phyloP scores from a whole-genome alignment of 2,797 vertebrate genomes.

The Etheostoma nigrum region DNA sequence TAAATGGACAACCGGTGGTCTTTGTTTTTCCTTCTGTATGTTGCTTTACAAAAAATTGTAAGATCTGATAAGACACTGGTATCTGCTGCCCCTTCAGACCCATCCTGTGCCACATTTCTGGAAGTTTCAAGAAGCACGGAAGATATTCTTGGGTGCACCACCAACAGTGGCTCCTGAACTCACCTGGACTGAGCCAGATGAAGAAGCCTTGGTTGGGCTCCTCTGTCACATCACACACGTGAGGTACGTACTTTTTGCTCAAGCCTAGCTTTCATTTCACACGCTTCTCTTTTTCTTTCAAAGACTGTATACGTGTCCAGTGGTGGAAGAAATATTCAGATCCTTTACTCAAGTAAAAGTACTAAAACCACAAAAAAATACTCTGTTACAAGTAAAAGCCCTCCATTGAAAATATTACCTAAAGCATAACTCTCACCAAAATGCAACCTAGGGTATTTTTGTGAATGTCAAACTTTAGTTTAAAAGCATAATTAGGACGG shows the following conservation, averaged over 20 bases:
- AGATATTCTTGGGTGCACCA: constrained; percentile 79
- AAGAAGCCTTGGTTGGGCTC: constrained; percentile 83
- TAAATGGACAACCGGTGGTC: background rate
- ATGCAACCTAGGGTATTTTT: too few relatives aligned
- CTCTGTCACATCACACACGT: constrained; percentile 74
- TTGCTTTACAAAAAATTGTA: background rate
- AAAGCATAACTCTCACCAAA: too few relatives aligned
- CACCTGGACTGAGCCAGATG: constrained; percentile 83
- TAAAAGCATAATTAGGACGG: too few relatives aligned
- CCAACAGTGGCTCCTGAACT: constrained; percentile 60
- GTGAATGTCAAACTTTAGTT: too few relatives aligned
- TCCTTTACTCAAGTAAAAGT: too few relatives aligned
- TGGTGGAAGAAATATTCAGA: too few relatives aligned
- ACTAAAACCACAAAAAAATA: too few relatives aligned
- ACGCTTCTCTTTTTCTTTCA: background rate
- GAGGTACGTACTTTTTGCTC: constrained; percentile 71
- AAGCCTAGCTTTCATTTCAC: background rate
- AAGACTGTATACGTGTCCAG: background rate
- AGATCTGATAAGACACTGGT: background rate
- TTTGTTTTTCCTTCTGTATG: background rate
- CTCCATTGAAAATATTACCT: too few relatives aligned
- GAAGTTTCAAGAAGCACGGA: constrained; percentile 83
- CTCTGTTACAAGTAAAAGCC: too few relatives aligned
- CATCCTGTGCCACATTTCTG: constrained; percentile 80
- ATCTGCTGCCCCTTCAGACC: constrained; percentile 60